These are phyloP conservation scores for Prinia subflava DNA, from an alignment of 2,113 vertebrate species.

Conservation along the genomic window DNA sequence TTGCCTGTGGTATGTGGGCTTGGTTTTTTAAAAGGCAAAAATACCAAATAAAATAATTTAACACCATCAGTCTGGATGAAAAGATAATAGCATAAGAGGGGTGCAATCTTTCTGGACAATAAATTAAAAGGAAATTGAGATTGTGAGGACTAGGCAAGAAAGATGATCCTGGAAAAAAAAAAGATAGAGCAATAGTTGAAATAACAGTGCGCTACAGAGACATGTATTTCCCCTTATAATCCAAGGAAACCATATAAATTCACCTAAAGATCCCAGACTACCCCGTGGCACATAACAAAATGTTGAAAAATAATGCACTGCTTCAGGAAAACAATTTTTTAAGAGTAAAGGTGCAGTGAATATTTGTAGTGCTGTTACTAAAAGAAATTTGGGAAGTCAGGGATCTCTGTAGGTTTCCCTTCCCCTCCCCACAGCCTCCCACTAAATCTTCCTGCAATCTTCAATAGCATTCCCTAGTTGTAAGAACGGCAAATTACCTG, in stretches of 20 bases:
- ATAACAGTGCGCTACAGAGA: neutral
- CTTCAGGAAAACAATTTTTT: neutral
- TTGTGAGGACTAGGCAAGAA: neutral
- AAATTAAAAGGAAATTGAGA: slow-evolving; percentile 7
- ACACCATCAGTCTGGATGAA: neutral
- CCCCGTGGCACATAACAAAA: neutral
- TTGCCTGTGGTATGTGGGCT: neutral
- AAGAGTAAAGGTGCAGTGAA: neutral
- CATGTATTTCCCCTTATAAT: neutral
- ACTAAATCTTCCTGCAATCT: neutral
- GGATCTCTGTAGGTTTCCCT: neutral
- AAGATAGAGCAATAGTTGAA: neutral
- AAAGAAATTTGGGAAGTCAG: neutral
- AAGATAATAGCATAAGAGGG: neutral
- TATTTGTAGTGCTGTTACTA: neutral
- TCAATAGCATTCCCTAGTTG: neutral
- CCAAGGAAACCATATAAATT: neutral
- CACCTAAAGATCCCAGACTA: neutral
- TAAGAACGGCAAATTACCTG: neutral
- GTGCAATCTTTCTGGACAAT: neutral
- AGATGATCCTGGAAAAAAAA: neutral
- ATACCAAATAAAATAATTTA: neutral
- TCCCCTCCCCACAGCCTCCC: accelerated
- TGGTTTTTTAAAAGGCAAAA: neutral
- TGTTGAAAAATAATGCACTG: neutral